These are phyloP conservation scores for Anolis carolinensis DNA, from an alignment of 2,113 vertebrate species.

Conservation along the genomic window DNA sequence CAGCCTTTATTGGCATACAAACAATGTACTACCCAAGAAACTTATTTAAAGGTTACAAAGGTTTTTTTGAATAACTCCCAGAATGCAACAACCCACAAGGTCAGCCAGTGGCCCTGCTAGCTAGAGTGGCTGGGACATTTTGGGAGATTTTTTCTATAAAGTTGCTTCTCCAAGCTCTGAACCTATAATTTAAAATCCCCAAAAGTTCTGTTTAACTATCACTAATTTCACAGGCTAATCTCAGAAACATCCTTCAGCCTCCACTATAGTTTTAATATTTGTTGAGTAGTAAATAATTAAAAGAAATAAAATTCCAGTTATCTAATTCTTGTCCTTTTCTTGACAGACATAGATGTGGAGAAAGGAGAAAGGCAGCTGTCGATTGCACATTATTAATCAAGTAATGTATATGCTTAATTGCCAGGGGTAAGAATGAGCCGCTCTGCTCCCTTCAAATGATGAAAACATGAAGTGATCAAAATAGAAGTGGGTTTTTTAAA, in stretches of 20 bases:
- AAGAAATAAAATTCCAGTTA: slow-evolving; percentile 40
- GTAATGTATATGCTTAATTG: slow-evolving; percentile 53
- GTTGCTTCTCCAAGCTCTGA: background rate
- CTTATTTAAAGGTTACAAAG: no score
- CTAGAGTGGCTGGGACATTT: background rate
- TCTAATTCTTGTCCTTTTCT: slow-evolving; percentile 36
- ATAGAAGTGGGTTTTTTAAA: slow-evolving; percentile 66
- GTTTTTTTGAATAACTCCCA: no score
- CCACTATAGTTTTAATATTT: background rate
- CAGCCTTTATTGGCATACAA: no score
- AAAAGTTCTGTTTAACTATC: background rate
- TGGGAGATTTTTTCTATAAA: background rate
- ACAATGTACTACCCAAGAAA: no score
- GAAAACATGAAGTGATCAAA: slow-evolving; percentile 77
- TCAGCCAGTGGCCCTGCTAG: no score
- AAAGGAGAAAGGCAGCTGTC: fast-evolving
- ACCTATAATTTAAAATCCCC: background rate
- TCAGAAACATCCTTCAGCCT: fast-evolving
- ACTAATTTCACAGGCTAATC: background rate
- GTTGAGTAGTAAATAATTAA: background rate
- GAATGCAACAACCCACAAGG: no score
- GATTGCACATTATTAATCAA: slow-evolving; percentile 30
- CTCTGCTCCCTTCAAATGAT: slow-evolving; percentile 66
- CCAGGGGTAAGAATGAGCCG: slow-evolving; percentile 58
- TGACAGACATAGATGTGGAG: slow-evolving; percentile 30